Percentiles rank a stretch among this genome's conserved stretches.
phyloP scores from a whole-genome alignment of 2,888 invertebrate species.

The Volucella inflata region DNA sequence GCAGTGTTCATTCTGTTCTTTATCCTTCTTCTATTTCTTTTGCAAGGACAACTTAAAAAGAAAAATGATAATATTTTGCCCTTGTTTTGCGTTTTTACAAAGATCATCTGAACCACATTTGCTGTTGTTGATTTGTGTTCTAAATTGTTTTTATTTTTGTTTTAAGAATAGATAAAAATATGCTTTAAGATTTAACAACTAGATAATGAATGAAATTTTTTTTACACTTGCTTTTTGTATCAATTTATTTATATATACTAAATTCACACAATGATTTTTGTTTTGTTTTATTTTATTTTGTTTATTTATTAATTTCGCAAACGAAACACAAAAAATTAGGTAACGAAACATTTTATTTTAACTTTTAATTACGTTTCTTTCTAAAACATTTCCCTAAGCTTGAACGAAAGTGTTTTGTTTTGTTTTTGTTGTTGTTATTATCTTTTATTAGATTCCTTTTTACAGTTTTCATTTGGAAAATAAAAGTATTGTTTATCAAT shows the following conservation, averaged over 20 bases:
- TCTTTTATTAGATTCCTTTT: slow-evolving; percentile 27
- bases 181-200: slow-evolving; percentile 62
- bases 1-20: too few relatives aligned
- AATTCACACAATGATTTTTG: slow-evolving; percentile 24
- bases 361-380: slow-evolving; percentile 2
- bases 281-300: slow-evolving; percentile 20
- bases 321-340: slow-evolving; percentile 51
- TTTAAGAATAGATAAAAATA: slow-evolving; percentile 59
- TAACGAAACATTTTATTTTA: slow-evolving; percentile 24
- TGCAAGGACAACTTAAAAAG: slow-evolving; percentile 52
- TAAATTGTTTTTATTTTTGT: slow-evolving; percentile 15
- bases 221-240: slow-evolving; percentile 51
- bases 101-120: slow-evolving; percentile 19
- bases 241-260: slow-evolving; percentile 32
- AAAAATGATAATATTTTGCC: slow-evolving; percentile 26
- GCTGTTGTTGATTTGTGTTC: slow-evolving; percentile 24
- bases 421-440: background rate
- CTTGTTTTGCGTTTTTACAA: slow-evolving; percentile 49
- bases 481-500: slow-evolving; percentile 32
- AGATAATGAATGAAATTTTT: slow-evolving; percentile 51
- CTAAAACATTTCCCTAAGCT: slow-evolving; percentile 45
- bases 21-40: background rate
- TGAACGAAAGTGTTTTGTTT: slow-evolving; percentile 24
- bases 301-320: slow-evolving; percentile 40
- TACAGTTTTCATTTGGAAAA: slow-evolving; percentile 36